Evolutionary conservation across 2,888 invertebrate genomes (phyloP), one percentile per base, ranked within the genome.

Genomic region (Campoplex capitator): DNA sequence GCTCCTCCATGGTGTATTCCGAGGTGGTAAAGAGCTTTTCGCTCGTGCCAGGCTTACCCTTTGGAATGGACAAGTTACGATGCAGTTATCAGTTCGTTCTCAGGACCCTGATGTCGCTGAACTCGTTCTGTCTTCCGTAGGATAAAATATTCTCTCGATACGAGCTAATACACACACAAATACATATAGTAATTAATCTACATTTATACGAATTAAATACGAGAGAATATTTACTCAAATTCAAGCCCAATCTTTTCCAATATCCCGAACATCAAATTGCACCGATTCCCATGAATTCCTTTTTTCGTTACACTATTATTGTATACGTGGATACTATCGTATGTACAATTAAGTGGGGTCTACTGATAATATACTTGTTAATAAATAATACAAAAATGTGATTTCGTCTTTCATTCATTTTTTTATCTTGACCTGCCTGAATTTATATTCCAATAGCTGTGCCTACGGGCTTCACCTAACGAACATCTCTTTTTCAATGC

Each of bases 31-130:
- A 79, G 98, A 99, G 84, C 97, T 99, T 48, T 95, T 99, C 80
- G 98, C 98, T 0, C 95, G 97, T 86, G 97, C 98, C 3, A 98
- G 98, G 94, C 94, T 98, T 86, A 97, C 97, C 1, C 95, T 98
- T n/a, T 96, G 97, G 0, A 96, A 96, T 56, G 96, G 96, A 48
- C 97, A 97, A n/a, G 98, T 99, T 0, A 98, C 98, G 3, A 98
- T 99, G 98, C 98, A 98, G 93, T 95, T 99, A 79, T 97, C 98
- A 0, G 98, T 99, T 0, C 95, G 99, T 68, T 98, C 98, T 35
- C 97, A 97, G 18, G 97, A 98, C 94, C 96, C 97, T 76, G 97
- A 97, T 89, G 97, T 99, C 0, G 98, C 98, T 0, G 98, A 98
- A 93, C 95, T 99, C 16, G 96, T 99, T 79, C 96, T 98, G 77